Percentiles rank a stretch among this genome's conserved stretches.
phyloP scores from a whole-genome alignment of 2,888 invertebrate genomes.

The Allygus modestus region DNA sequence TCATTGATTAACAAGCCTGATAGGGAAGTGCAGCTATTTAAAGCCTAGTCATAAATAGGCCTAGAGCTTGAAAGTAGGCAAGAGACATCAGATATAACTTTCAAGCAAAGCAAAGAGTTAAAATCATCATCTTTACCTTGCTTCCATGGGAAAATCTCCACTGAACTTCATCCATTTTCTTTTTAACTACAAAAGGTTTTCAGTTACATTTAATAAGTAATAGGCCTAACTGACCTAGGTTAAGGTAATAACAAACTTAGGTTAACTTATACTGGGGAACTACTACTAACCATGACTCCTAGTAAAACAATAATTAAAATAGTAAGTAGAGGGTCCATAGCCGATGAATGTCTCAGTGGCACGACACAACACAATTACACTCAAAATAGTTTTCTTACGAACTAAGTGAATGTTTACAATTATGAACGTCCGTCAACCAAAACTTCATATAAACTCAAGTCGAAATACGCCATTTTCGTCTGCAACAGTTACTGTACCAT shows the following conservation, averaged over 20 bases:
- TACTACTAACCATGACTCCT: conserved; percentile 31
- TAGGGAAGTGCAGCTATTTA: too few relatives aligned
- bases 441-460: too few relatives aligned
- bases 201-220: background rate
- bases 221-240: background rate
- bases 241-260: background rate
- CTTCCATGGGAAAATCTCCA: conserved; percentile 48
- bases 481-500: too few relatives aligned
- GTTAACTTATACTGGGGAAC: background rate
- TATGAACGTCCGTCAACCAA: too few relatives aligned
- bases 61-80: too few relatives aligned
- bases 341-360: background rate
- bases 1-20: too few relatives aligned
- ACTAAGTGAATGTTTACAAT: too few relatives aligned
- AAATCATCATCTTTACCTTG: conserved; percentile 20
- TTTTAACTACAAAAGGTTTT: background rate
- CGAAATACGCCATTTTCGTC: background rate
- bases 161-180: conserved; percentile 47
- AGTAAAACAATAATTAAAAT: background rate
- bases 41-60: too few relatives aligned
- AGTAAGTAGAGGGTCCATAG: conserved; percentile 12
- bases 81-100: too few relatives aligned
- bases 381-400: too few relatives aligned
- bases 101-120: too few relatives aligned
- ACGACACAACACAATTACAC: background rate